Evolutionary conservation across 2,888 invertebrate species (phyloP).

Genomic region (Palloptera scutellata): DNA sequence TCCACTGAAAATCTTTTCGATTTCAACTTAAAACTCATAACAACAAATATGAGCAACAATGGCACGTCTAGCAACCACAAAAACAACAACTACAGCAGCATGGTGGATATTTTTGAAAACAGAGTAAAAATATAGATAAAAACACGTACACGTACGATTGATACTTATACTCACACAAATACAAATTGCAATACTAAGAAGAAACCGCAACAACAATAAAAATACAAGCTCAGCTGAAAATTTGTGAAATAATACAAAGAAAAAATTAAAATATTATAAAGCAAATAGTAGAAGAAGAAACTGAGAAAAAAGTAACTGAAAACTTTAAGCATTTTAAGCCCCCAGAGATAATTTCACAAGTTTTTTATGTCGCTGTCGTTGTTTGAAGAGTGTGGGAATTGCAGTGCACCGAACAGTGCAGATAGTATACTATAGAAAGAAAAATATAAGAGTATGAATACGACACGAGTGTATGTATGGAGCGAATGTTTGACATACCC

Average conservation of each 20-base stretch:
- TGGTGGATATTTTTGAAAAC: no score
- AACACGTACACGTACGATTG: no score
- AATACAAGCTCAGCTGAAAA: conserved; percentile 4
- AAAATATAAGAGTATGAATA: background rate
- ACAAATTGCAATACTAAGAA: background rate
- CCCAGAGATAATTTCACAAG: conserved; percentile 13
- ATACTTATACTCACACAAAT: no score
- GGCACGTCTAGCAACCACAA: background rate
- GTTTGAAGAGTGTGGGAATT: no score
- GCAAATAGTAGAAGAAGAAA: conserved; percentile 1
- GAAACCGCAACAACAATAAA: background rate
- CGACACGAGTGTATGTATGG: background rate
- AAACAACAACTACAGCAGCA: background rate
- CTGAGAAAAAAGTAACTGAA: background rate
- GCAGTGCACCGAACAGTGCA: no score
- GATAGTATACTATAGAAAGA: no score
- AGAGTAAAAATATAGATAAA: no score
- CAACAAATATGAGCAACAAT: no score
- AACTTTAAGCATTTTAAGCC: background rate
- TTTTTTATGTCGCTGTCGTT: background rate
- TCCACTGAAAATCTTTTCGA: conserved; percentile 18
- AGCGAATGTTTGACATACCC: no score
- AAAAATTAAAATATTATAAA: background rate
- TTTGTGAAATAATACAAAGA: background rate
- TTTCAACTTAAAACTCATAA: no score